Evolutionary conservation across 2,888 invertebrate species (phyloP), one percentile per base, ranked within the genome.

Genomic region (Choristoneura rosaceana): DNA sequence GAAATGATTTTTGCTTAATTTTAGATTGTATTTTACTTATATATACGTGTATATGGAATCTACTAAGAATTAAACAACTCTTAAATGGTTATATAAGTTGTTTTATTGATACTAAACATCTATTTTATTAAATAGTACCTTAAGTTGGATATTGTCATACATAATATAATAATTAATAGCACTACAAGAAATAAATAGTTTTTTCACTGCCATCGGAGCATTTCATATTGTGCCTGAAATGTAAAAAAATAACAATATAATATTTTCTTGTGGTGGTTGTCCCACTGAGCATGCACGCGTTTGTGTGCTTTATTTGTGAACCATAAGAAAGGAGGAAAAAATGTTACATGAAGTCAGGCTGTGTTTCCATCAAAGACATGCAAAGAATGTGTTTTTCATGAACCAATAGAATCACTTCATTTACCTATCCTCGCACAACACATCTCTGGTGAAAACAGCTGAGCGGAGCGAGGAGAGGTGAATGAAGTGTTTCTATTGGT

Each of bases 1-100:
- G 99, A 99, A 91, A 98, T 98, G 95, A 98, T 99, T 91, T 98
- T 98, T 93, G 98, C 98, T 43, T 98, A 96, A 92, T 69, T 65
- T 76, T 69, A 55, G 25, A 5, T 5, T 55, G 17, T 12, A 52
- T 45, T 25, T n/a, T n/a, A n/a, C n/a, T n/a, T n/a, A n/a, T n/a
- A n/a, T n/a, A n/a, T 43, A 12, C 33, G 33, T n/a, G 14, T 43
- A 47, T 47, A 58, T 12, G 33, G 12, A 12, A 14, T 45, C n/a
- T n/a, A n/a, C 41, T 47, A 25, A 38, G 3, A 62, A 71, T 58
- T 25, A 71, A 61, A 69, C 43, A 62, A 15, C 17, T 9, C 41
- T 15, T 15, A 52, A 17, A 34, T 62, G 62, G 58, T 67, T n/a
- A n/a, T 62, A 62, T 47, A 33, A n/a, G 41, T 58, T 25, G 47